Percentiles rank a stretch among this genome's conserved stretches.
These are phyloP conservation scores for Apodemus speciosus DNA, from an alignment of 2,113 vertebrate genomes.

Conservation along the genomic window DNA sequence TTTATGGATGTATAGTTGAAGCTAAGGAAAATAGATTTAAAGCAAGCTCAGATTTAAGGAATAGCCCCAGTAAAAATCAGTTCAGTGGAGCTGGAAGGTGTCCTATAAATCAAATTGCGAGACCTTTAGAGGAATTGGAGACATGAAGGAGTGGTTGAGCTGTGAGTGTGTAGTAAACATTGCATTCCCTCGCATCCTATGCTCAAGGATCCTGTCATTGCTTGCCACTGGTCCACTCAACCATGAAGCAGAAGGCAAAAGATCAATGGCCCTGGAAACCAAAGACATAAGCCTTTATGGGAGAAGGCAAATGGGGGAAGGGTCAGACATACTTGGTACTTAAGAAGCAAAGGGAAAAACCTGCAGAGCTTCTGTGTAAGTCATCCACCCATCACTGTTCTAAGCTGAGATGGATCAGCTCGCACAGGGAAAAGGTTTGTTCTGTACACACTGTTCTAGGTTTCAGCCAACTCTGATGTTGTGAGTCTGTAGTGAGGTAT, in stretches of 20 bases:
- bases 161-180: neutral
- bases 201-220: rapidly evolving
- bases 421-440: neutral
- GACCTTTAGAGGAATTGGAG: too few relatives aligned
- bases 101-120: neutral
- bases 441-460: neutral
- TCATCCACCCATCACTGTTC: neutral
- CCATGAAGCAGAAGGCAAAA: neutral
- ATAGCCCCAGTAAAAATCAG: neutral
- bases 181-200: neutral
- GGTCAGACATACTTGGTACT: neutral
- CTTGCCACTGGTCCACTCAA: neutral
- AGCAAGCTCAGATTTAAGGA: neutral
- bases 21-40: neutral
- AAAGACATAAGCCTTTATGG: neutral
- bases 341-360: neutral
- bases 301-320: neutral
- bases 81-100: neutral
- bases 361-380: neutral
- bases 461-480: neutral
- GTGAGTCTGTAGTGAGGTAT: neutral
- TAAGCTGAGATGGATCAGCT: neutral
- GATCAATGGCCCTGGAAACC: rapidly evolving
- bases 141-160: rapidly evolving
- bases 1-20: neutral